These are phyloP conservation scores for Choloepus didactylus DNA, from an alignment of 2,797 vertebrate species.

Conservation along the genomic window DNA sequence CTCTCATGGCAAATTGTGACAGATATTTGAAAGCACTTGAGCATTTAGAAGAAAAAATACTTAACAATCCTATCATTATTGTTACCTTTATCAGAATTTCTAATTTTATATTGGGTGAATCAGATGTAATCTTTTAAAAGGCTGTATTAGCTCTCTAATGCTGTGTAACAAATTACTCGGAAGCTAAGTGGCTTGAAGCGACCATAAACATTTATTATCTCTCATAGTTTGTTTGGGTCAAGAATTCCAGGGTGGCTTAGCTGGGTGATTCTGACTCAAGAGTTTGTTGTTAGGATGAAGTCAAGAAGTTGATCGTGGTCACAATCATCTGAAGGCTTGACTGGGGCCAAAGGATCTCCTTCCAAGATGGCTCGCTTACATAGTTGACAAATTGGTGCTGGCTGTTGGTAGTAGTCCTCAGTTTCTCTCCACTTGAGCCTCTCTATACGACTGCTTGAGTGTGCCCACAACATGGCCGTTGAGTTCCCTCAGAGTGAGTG, in stretches of 20 bases:
- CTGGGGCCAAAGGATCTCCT: background rate
- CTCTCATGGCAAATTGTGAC: background rate
- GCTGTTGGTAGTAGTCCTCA: background rate
- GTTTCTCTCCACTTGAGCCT: too few species aligned
- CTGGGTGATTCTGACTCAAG: background rate
- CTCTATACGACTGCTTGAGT: too few species aligned
- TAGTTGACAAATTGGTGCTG: background rate
- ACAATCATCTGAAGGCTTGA: background rate
- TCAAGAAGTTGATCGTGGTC: background rate
- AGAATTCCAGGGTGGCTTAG: background rate
- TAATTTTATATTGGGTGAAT: background rate
- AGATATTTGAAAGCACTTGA: background rate
- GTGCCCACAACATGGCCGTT: too few species aligned
- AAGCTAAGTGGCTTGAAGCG: too few species aligned
- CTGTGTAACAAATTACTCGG: too few species aligned
- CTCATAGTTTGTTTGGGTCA: too few species aligned
- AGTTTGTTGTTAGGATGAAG: background rate
- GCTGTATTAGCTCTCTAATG: background rate
- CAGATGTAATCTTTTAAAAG: background rate
- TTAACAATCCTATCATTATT: background rate
- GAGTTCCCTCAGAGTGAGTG: too few species aligned
- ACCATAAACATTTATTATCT: too few species aligned
- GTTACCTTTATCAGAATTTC: conserved; percentile 15
- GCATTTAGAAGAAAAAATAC: conserved; percentile 3
- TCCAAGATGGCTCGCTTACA: background rate